These are phyloP conservation scores for Coelogynopora nodosa DNA, from an alignment of 2,888 invertebrate species.

Conservation along the genomic window DNA sequence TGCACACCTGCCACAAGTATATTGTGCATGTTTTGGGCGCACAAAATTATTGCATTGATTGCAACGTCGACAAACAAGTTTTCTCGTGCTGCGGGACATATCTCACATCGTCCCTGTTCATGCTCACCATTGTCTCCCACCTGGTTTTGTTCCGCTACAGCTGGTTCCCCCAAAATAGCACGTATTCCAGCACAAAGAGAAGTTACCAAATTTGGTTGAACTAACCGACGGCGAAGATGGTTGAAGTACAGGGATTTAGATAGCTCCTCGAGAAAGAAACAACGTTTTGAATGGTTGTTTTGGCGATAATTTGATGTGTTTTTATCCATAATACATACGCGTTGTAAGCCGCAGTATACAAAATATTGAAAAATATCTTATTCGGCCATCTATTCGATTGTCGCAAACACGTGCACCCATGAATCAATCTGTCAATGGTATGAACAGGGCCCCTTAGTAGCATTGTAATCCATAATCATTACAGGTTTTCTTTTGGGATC, in stretches of 20 bases:
- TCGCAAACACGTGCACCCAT: not conserved
- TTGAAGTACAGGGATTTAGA: not conserved
- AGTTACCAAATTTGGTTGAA: too few species aligned
- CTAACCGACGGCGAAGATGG: not conserved
- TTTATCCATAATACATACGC: too few species aligned
- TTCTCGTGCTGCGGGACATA: not conserved
- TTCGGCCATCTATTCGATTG: not conserved
- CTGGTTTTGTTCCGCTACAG: not conserved
- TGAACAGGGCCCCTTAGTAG: too few species aligned
- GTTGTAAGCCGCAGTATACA: not conserved
- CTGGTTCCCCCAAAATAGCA: too few species aligned
- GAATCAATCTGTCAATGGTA: not conserved
- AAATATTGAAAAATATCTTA: not conserved
- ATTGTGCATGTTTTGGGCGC: too few species aligned
- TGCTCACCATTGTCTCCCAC: not conserved
- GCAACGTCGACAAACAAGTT: not conserved
- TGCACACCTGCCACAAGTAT: too few species aligned
- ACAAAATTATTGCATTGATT: too few species aligned
- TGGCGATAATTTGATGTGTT: not conserved
- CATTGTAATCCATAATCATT: too few species aligned
- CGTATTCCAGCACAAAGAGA: too few species aligned
- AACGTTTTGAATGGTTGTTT: not conserved
- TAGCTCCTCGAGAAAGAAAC: not conserved
- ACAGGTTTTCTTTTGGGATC: too few species aligned
- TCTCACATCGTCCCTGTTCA: not conserved